Base-by-base conservation (phyloP, 1,140 invertebrate species). In the Liolophura sinensis region DNA sequence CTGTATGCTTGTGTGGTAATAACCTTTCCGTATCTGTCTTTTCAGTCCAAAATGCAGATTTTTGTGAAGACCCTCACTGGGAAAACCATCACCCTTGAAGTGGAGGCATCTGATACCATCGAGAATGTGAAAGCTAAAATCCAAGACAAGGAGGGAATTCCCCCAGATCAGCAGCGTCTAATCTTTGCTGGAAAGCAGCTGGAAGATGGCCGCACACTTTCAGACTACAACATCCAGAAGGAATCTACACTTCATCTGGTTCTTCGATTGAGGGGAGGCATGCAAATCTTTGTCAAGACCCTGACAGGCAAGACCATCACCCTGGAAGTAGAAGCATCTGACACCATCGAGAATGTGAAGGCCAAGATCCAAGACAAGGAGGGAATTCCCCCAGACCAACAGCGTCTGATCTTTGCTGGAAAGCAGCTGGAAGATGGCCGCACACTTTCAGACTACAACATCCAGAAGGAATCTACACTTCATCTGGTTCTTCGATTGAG, bases 371-470 rank as follows among this genome's bases (percentile, higher is more conserved):
- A 78, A 60, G 93, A 96, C 86, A 94, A 96, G 90, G 93, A 89
- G 73, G 82, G 82, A 25, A 82, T 86, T 71, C 85, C 86, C 20
- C 86, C 84, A 68, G 84, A 87, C 71, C 85, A 86, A 68, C 83
- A 84, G 72, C 69, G 82, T 65, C 66, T 83, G 49, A 84, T 85
- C 75, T 83, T 83, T 85, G 94, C 80, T 69, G 94, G 94, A 49
- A 95, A 95, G 84, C 94, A 97, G 85, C 84, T 97, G 61, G 94
- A 97, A 87, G 94, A 97, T 90, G 93, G 93, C 15, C 88, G 92
- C 52, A 96, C 93, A 9, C 82, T 88, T 0, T 82, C 79, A 4
- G 86, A 88, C 54, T 91, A 91, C 66, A 91, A 92, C 73, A 92
- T 92, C 64, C 90, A 92, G 73, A 91, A 96, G 70, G 91, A 92